Percentiles rank a stretch among this genome's conserved stretches.
Evolutionary conservation across 1,140 invertebrate species (phyloP).

Genomic region (Prorops nasuta): DNA sequence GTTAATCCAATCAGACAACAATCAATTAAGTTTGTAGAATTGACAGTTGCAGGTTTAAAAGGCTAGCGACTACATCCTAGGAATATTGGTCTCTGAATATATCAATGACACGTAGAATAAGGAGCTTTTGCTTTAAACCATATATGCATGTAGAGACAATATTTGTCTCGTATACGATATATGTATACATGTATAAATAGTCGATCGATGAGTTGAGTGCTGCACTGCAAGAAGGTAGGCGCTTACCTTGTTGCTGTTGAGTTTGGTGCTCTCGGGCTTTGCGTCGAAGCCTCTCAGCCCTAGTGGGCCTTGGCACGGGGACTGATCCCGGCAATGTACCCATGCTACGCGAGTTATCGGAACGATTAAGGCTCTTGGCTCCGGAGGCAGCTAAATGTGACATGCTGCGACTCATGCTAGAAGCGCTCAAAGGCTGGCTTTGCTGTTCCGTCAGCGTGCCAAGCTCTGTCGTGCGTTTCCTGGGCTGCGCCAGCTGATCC

Average conservation of each 20-base stretch:
- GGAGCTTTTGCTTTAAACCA: too few species aligned
- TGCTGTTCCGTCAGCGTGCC: conserved; percentile 54
- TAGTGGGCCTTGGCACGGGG: conserved; percentile 54
- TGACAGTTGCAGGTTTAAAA: too few species aligned
- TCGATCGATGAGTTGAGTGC: too few species aligned
- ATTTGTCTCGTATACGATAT: too few species aligned
- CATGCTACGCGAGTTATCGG: conserved; percentile 60
- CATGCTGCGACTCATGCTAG: conserved; percentile 68
- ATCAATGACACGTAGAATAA: too few species aligned
- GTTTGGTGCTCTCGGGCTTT: conserved; percentile 54
- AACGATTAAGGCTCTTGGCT: conserved; percentile 46
- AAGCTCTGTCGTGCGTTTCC: conserved; percentile 61
- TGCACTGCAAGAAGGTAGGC: too few species aligned
- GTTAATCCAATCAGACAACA: too few species aligned
- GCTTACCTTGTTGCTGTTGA: conserved; percentile 53
- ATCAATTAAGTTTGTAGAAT: too few species aligned
- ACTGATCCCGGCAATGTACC: conserved; percentile 50
- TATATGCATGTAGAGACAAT: too few species aligned
- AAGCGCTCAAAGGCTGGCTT: conserved; percentile 49
- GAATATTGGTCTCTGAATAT: too few species aligned
- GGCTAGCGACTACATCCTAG: too few species aligned
- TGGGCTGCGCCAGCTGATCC: conserved; percentile 78
- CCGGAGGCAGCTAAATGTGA: conserved; percentile 61
- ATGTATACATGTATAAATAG: too few species aligned
- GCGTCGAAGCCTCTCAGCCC: conserved; percentile 59